These are phyloP conservation scores for Saimiri boliviensis DNA, from an alignment of 2,113 vertebrate genomes.

Conservation along the genomic window DNA sequence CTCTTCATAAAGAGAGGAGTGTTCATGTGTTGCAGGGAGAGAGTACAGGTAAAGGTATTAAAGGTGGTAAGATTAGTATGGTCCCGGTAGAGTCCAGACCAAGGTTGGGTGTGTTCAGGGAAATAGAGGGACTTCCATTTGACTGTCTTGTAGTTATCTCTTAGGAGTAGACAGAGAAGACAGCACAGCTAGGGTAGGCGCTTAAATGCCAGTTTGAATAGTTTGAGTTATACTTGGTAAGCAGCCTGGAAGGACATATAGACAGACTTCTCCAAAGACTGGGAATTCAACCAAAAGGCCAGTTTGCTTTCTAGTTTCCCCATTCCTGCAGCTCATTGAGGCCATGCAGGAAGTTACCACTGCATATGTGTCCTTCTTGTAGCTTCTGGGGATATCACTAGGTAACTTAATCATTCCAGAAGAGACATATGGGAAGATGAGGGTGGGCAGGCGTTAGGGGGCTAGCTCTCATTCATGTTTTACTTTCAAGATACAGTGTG, in stretches of 20 bases:
- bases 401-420: neutral
- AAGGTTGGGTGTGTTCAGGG: neutral
- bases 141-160: neutral
- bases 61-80: neutral
- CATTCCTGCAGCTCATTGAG: neutral
- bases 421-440: neutral
- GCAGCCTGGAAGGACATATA: neutral
- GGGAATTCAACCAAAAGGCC: neutral
- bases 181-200: neutral
- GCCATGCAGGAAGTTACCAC: neutral
- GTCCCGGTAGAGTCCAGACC: neutral
- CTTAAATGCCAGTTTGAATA: neutral
- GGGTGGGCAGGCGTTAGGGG: rapidly evolving
- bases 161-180: neutral
- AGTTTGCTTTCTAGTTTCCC: neutral
- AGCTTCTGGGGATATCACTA: neutral
- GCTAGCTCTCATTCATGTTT: neutral
- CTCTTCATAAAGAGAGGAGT: neutral
- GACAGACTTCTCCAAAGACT: neutral
- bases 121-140: neutral
- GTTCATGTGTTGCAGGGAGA: too few species aligned
- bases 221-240: neutral
- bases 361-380: neutral
- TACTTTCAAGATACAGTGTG: neutral
- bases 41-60: neutral